Evolutionary conservation across 2,888 invertebrate genomes (phyloP).

Genomic region (Brachypterus glaber): DNA sequence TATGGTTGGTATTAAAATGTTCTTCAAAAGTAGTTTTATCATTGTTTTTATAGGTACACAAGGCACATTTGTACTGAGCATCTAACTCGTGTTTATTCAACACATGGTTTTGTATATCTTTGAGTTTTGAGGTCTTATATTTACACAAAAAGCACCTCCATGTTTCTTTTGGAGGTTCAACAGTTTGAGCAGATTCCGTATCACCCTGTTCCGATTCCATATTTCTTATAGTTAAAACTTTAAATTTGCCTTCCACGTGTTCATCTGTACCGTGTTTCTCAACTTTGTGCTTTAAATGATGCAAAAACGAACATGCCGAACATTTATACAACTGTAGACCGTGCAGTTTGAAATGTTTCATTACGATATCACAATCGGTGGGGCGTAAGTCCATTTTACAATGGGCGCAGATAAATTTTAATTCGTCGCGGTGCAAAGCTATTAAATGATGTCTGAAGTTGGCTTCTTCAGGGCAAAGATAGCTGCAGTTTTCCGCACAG

Average conservation of each 20-base stretch:
- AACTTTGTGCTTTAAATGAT: constrained; percentile 51
- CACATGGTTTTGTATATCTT: constrained; percentile 53
- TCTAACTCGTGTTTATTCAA: constrained; percentile 51
- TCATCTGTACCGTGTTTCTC: constrained; percentile 57
- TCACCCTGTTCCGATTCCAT: constrained; percentile 29
- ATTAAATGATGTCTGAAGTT: constrained; percentile 65
- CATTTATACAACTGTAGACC: constrained; percentile 65
- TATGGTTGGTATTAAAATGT: constrained; percentile 53
- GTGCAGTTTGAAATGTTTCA: constrained; percentile 68
- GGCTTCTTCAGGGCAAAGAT: constrained; percentile 60
- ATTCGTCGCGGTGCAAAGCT: constrained; percentile 56
- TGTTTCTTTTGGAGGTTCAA: too few species aligned
- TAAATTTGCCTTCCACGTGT: constrained; percentile 44
- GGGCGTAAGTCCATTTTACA: constrained; percentile 52
- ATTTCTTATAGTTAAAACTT: constrained; percentile 14
- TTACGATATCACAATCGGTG: constrained; percentile 36
- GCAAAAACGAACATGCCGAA: constrained; percentile 55
- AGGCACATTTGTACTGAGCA: constrained; percentile 60
- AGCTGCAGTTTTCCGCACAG: constrained; percentile 59
- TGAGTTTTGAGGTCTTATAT: constrained; percentile 49
- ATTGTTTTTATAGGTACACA: constrained; percentile 52
- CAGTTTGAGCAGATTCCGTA: too few species aligned
- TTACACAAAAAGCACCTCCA: constrained; percentile 66
- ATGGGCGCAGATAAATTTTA: constrained; percentile 52
- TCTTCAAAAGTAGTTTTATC: constrained; percentile 48